These are phyloP conservation scores for Sminthurinus aureus DNA, from an alignment of 2,888 invertebrate genomes.

Conservation along the genomic window DNA sequence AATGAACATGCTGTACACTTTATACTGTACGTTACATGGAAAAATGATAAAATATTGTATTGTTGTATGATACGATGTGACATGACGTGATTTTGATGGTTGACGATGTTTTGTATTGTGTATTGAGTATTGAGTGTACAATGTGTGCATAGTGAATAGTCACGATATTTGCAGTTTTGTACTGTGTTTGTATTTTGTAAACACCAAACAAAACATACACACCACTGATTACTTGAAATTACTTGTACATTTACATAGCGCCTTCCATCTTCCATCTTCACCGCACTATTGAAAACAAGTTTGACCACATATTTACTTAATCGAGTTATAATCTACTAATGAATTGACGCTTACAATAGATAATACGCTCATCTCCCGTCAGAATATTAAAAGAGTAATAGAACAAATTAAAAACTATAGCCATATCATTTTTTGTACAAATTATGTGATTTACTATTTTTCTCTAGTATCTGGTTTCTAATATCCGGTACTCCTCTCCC, in stretches of 20 bases:
- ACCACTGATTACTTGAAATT: background rate
- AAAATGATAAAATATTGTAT: too few relatives aligned
- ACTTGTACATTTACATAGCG: background rate
- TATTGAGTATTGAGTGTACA: too few relatives aligned
- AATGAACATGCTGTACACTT: too few relatives aligned
- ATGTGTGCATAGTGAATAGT: background rate
- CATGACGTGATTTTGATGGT: too few relatives aligned
- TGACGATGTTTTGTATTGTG: background rate
- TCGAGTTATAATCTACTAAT: background rate
- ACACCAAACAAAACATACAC: background rate
- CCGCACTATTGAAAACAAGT: background rate
- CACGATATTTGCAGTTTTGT: background rate
- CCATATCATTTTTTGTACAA: too few relatives aligned
- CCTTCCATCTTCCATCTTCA: background rate
- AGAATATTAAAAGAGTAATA: background rate
- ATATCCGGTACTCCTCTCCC: too few relatives aligned
- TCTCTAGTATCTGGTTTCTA: too few relatives aligned
- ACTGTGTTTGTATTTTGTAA: background rate
- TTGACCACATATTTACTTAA: background rate
- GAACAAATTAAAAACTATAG: background rate
- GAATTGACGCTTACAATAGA: background rate
- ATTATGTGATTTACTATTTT: too few relatives aligned
- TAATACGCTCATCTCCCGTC: background rate
- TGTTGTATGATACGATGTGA: too few relatives aligned
- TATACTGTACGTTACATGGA: too few relatives aligned